Evolutionary conservation across 2,113 vertebrate genomes (phyloP), one percentile per base, ranked within the genome.

Genomic region (Hyaena hyaena): DNA sequence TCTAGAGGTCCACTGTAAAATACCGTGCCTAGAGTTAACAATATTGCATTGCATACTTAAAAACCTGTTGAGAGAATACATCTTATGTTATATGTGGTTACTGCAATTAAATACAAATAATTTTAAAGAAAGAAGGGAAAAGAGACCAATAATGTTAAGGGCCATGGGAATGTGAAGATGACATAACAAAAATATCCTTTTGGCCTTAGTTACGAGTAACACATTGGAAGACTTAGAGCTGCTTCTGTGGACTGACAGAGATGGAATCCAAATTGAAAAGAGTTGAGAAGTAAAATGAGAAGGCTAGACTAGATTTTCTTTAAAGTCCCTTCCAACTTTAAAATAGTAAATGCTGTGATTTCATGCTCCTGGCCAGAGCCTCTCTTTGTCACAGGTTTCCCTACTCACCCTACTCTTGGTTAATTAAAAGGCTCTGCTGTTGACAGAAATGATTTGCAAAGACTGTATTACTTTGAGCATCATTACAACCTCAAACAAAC

Each of bases 121-220:
- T 73, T 82, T 74, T 81, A 31, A 35, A 48, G 21, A 80, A 55
- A 92, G 45, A 96, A 86, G 65, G 10, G 79, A 73, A 66, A 68
- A 87, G 45, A 96, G 65, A 77, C 35, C 11, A 55, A 15, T 82
- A 71, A 92, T 19, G 24, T 71, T 80, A 89, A 48, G 69, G 89
- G 86, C 10, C 48, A 76, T 80, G 53, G 4, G 93, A 87, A 88
- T 89, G 89, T 86, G 92, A 93, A 80, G 48, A 83, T 83, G 73
- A 95, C 83, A 96, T 88, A 50, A 93, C 58, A 74, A 90, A 95
- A 92, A 91, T 71, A 84, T 65, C 26, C 43, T 84, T 90, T 90
- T 79, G 53, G 65, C 53, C 76, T 96, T 45, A 45, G 68, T 93
- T 93, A 74, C 33, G 80, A 81, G 74, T 24, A 96, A 95, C 82